phyloP scores from a whole-genome alignment of 2,888 invertebrate genomes.

The Penaeus monodon region DNA sequence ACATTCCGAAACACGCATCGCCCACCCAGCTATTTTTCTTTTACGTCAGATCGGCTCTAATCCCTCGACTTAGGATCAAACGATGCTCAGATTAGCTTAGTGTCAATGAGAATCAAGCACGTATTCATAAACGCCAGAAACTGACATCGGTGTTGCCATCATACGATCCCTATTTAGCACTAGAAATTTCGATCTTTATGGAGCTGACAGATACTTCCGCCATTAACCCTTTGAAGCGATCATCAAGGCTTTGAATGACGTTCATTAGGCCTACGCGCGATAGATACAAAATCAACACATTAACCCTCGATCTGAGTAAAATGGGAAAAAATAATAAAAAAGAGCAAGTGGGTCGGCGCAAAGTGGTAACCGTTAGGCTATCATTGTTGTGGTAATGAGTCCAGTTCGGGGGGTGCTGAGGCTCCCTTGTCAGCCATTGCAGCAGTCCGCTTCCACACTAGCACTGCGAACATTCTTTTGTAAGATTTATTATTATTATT shows the following conservation, averaged over 20 bases:
- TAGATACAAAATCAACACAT: no score
- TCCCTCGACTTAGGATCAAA: constrained; percentile 45
- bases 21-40: constrained; percentile 20
- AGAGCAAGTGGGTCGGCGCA: neutral
- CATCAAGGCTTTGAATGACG: no score
- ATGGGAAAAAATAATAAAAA: neutral
- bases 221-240: no score
- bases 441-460: neutral
- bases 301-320: no score
- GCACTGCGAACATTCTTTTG: neutral
- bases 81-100: constrained; percentile 58
- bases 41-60: constrained; percentile 31
- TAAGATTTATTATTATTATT: no score
- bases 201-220: no score
- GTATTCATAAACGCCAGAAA: constrained; percentile 47
- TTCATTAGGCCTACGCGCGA: no score
- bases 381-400: constrained; percentile 54
- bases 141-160: constrained; percentile 32
- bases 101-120: constrained; percentile 47
- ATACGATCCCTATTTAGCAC: no score
- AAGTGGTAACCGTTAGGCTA: neutral
- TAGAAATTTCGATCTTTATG: no score
- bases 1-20: neutral
- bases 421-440: neutral
- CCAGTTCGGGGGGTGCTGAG: neutral